Conservation (phyloP, 2,113 vertebrate genomes). For the Protobothrops mucrosquamatus region DNA sequence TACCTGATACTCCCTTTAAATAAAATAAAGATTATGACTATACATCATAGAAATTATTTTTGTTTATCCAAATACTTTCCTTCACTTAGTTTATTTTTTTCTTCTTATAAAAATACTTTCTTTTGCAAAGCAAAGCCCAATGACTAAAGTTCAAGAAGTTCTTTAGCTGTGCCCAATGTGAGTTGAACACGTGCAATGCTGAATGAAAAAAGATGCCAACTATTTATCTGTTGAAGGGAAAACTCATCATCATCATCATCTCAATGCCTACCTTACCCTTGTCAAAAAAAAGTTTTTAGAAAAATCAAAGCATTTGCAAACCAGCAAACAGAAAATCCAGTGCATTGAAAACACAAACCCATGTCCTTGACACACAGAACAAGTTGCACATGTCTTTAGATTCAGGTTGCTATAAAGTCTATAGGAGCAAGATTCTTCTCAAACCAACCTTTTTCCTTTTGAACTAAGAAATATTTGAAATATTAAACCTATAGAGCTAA, state of each 20-base stretch:
- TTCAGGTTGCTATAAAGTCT: not conserved
- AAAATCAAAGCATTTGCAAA: not conserved
- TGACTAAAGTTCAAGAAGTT: not conserved
- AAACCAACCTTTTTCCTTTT: not conserved
- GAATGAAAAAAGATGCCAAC: not conserved
- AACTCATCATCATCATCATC: not conserved
- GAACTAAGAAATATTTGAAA: slow-evolving; percentile 15
- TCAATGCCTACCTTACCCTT: not conserved
- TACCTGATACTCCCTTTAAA: not conserved
- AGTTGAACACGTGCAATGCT: not conserved
- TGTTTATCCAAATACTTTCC: not conserved
- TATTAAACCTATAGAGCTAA: slow-evolving; percentile 17
- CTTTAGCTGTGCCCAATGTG: not conserved
- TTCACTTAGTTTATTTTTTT: not conserved
- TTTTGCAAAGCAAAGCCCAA: not conserved
- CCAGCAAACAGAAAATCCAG: not conserved
- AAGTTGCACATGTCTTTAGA: not conserved
- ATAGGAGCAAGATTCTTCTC: not conserved
- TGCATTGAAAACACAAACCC: not conserved
- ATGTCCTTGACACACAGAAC: not conserved
- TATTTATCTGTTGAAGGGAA: not conserved
- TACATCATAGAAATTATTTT: not conserved
- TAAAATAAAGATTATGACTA: not conserved
- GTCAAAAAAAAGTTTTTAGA: not conserved
- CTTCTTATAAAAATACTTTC: slow-evolving; percentile 6